phyloP scores from a whole-genome alignment of 2,113 vertebrate species.

The Perognathus longimembris region DNA sequence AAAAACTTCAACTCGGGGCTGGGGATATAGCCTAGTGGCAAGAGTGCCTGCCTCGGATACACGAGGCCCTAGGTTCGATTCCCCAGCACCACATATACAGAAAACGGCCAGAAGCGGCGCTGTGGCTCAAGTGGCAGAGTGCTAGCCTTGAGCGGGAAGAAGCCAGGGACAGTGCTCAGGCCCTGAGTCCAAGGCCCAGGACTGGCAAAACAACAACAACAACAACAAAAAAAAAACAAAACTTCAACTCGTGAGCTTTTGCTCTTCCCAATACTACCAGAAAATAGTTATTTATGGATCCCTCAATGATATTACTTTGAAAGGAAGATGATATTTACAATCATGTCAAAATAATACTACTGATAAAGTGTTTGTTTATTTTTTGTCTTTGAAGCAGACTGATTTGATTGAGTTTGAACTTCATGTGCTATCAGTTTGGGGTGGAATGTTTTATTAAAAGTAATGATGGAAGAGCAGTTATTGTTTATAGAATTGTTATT shows the following conservation, averaged over 20 bases:
- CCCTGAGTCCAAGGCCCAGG: no score
- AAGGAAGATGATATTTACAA: conserved; percentile 49
- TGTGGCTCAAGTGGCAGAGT: no score
- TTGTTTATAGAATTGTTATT: conserved; percentile 65
- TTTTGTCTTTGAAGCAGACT: conserved; percentile 1
- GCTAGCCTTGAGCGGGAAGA: no score
- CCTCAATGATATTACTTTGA: conserved; percentile 59
- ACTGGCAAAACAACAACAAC: no score
- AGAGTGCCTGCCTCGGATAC: no score
- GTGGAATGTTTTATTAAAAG: conserved; percentile 49
- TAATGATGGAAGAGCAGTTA: conserved; percentile 54
- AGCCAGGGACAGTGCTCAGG: no score
- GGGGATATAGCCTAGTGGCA: no score
- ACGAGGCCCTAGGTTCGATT: no score
- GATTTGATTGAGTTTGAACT: conserved; percentile 75
- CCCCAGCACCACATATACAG: no score
- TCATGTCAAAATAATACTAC: neutral
- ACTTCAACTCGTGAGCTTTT: conserved; percentile 57
- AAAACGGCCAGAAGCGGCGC: no score
- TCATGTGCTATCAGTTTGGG: conserved; percentile 45
- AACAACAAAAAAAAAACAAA: no score
- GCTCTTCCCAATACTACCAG: conserved; percentile 40
- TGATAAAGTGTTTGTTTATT: conserved; percentile 31
- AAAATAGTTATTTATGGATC: conserved; percentile 73
- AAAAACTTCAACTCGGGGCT: conserved; percentile 73